These are phyloP conservation scores for Datnioides undecimradiatus DNA, from an alignment of 2,113 vertebrate species.

Conservation along the genomic window DNA sequence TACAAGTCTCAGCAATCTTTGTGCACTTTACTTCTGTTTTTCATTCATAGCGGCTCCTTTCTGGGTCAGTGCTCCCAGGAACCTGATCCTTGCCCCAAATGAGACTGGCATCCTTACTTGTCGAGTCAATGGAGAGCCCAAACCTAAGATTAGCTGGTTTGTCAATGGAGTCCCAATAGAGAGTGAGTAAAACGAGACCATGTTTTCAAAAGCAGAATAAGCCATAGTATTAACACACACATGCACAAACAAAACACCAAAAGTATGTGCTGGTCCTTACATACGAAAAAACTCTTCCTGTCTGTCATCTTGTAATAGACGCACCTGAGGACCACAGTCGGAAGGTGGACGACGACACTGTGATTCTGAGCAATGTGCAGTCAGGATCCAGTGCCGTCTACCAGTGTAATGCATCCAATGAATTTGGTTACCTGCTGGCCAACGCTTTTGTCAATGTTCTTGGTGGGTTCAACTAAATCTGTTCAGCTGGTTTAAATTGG, in stretches of 20 bases:
- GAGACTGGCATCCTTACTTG: constrained; percentile 92
- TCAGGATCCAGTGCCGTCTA: constrained; percentile 94
- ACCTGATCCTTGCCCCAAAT: constrained; percentile 95
- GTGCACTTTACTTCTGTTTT: background rate
- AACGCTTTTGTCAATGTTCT: constrained; percentile 97
- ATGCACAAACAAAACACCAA: background rate
- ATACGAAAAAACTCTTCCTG: background rate
- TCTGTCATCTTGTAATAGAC: constrained; percentile 80
- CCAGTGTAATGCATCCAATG: constrained; percentile 96
- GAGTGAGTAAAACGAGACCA: constrained; percentile 84
- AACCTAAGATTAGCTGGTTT: constrained; percentile 92
- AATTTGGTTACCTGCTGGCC: constrained; percentile 94
- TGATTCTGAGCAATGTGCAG: constrained; percentile 92
- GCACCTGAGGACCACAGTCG: constrained; percentile 89
- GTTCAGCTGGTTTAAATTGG: background rate
- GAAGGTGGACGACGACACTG: constrained; percentile 90
- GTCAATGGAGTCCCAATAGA: constrained; percentile 91
- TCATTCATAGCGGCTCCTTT: constrained; percentile 90
- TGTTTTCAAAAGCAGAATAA: background rate
- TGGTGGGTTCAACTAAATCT: constrained; percentile 83
- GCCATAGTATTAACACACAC: background rate
- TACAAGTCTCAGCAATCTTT: background rate
- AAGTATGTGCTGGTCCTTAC: background rate
- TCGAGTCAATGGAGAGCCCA: constrained; percentile 91
- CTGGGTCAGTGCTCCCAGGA: constrained; percentile 93